Conservation (phyloP, 2,797 vertebrate genomes). For the Gastrophryne carolinensis region DNA sequence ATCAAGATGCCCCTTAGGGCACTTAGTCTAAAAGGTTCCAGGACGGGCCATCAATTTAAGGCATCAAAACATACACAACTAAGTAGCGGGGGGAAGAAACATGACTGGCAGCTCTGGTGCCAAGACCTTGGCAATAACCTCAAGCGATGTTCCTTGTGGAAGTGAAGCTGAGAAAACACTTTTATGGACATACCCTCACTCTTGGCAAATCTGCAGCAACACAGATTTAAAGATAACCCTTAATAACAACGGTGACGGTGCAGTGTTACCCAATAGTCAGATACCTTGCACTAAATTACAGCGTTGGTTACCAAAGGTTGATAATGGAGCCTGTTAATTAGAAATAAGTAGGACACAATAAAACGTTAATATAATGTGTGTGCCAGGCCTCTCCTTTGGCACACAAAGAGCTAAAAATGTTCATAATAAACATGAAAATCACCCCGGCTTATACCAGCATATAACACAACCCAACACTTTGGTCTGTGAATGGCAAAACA, state of each 20-base stretch:
- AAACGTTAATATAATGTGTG: background rate
- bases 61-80: too few species aligned
- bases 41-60: too few species aligned
- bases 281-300: background rate
- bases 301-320: background rate
- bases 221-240: background rate
- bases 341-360: background rate
- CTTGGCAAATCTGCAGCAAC: background rate
- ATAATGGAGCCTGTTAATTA: background rate
- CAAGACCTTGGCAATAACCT: background rate
- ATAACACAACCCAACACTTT: too few species aligned
- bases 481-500: too few species aligned
- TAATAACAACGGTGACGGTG: too few species aligned
- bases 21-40: too few species aligned
- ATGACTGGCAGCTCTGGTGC: too few species aligned
- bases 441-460: too few species aligned
- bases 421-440: too few species aligned
- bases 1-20: too few species aligned
- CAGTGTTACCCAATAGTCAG: background rate
- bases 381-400: background rate
- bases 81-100: too few species aligned
- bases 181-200: background rate
- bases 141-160: background rate
- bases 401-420: background rate
- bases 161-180: background rate